Percentiles rank a stretch among this genome's conserved stretches.
These are phyloP conservation scores for Campopleginae sp. DNA, from an alignment of 2,888 invertebrate genomes.

Conservation along the genomic window DNA sequence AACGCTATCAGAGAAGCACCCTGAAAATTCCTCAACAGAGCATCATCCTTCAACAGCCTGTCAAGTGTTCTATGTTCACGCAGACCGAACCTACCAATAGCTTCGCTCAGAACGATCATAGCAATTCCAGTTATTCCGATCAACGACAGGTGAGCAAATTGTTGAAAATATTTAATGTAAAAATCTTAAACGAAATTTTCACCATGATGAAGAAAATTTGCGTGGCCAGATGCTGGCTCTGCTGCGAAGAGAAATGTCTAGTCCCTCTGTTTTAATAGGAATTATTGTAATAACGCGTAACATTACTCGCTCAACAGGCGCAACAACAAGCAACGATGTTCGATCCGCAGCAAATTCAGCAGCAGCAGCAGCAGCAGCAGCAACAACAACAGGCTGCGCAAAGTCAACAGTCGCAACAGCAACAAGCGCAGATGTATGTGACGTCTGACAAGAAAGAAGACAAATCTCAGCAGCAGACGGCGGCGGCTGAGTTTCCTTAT, in stretches of 20 bases:
- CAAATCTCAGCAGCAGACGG: constrained; percentile 80
- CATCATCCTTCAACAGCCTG: constrained; percentile 75
- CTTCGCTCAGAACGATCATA: constrained; percentile 81
- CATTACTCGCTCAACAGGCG: constrained; percentile 46
- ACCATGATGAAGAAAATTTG: not conserved
- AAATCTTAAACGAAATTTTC: too few species aligned
- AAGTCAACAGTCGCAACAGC: constrained; percentile 86
- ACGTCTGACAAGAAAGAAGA: constrained; percentile 82
- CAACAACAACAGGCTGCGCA: constrained; percentile 85
- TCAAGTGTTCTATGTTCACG: constrained; percentile 83
- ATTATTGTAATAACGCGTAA: constrained; percentile 28
- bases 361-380: constrained; percentile 84
- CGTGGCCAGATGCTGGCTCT: not conserved
- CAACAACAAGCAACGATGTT: constrained; percentile 79
- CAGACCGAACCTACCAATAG: constrained; percentile 81
- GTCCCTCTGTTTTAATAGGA: constrained; percentile 28
- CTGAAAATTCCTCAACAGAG: constrained; percentile 71
- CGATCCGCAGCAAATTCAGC: constrained; percentile 86
- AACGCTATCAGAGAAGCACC: constrained; percentile 69
- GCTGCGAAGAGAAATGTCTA: not conserved
- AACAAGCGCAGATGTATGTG: constrained; percentile 82
- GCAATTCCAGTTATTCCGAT: constrained; percentile 79
- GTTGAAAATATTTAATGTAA: not conserved
- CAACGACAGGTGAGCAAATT: constrained; percentile 78
- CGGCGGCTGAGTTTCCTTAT: constrained; percentile 84